A percentile compares a stretch with the other conserved stretches of the same genome.
phyloP scores from a whole-genome alignment of 2,797 vertebrate genomes.

The Hypotaenidia okinawae region DNA sequence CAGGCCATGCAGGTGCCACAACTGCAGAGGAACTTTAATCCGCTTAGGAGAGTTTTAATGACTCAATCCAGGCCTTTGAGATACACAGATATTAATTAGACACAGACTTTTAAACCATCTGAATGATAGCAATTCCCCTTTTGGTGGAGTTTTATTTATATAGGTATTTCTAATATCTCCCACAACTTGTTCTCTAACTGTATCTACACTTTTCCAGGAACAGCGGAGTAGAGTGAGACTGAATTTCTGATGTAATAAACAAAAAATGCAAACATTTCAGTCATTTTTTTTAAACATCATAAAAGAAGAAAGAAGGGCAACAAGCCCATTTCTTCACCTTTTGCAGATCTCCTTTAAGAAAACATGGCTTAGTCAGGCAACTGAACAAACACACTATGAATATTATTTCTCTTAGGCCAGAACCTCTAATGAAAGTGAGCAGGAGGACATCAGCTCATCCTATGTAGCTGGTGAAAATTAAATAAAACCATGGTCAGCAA shows the following conservation, averaged over 20 bases:
- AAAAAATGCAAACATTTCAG: not conserved
- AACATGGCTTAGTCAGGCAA: not conserved
- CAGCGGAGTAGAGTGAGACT: not conserved
- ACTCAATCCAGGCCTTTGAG: not conserved
- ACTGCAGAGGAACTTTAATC: not conserved
- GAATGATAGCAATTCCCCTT: not conserved
- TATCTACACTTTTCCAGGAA: not conserved
- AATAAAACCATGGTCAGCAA: not conserved
- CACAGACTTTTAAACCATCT: not conserved
- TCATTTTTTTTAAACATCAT: not conserved
- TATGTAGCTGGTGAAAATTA: not conserved
- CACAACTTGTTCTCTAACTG: not conserved
- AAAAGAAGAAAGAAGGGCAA: conserved; percentile 17
- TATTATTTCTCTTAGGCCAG: not conserved
- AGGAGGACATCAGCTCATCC: not conserved
- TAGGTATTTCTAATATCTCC: not conserved
- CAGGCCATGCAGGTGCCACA: not conserved
- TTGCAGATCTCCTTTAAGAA: not conserved
- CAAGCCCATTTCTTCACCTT: conserved; percentile 11
- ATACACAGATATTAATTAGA: not conserved
- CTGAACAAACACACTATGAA: not conserved
- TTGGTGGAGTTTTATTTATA: not conserved
- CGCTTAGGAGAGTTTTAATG: not conserved
- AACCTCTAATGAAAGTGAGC: not conserved
- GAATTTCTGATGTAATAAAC: not conserved